Evolutionary conservation across 2,888 invertebrate species (phyloP).

Genomic region (Linnaemya tessellans): DNA sequence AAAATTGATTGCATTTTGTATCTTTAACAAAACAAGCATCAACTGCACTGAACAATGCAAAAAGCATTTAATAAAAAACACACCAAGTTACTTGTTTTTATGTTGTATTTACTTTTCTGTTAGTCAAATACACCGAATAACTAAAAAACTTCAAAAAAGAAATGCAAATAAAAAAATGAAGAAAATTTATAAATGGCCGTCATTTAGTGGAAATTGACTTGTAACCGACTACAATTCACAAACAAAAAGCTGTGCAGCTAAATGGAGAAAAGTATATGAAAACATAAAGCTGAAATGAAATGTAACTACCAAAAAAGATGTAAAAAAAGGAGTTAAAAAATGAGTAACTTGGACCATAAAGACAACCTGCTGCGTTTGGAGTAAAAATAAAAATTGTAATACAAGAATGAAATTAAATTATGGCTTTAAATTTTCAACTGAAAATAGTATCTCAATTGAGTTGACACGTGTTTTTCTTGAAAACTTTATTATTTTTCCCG

Average conservation of each 20-base stretch:
- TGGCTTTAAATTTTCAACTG: background rate
- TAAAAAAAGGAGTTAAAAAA: slow-evolving; percentile 33
- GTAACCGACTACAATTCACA: slow-evolving; percentile 66
- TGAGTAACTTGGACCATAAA: slow-evolving; percentile 55
- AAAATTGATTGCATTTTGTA: slow-evolving; percentile 73
- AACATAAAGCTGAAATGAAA: slow-evolving; percentile 62
- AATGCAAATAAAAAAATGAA: slow-evolving; percentile 58
- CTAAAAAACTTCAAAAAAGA: slow-evolving; percentile 32
- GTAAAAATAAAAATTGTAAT: slow-evolving; percentile 14
- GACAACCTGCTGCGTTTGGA: slow-evolving; percentile 67
- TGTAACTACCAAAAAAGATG: slow-evolving; percentile 55
- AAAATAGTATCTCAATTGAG: background rate
- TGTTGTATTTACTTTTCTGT: slow-evolving; percentile 26
- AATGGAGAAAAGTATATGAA: slow-evolving; percentile 39
- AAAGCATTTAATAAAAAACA: slow-evolving; percentile 37
- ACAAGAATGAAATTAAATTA: slow-evolving; percentile 30
- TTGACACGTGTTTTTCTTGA: background rate
- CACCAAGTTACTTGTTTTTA: slow-evolving; percentile 26
- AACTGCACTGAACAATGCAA: slow-evolving; percentile 55
- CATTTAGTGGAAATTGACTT: slow-evolving; percentile 72
- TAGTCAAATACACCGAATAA: slow-evolving; percentile 45
- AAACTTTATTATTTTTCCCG: background rate
- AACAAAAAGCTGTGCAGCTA: slow-evolving; percentile 38
- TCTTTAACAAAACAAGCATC: slow-evolving; percentile 41
- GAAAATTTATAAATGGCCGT: slow-evolving; percentile 69